phyloP scores from a whole-genome alignment of 2,797 vertebrate species.

The Mus spretus region DNA sequence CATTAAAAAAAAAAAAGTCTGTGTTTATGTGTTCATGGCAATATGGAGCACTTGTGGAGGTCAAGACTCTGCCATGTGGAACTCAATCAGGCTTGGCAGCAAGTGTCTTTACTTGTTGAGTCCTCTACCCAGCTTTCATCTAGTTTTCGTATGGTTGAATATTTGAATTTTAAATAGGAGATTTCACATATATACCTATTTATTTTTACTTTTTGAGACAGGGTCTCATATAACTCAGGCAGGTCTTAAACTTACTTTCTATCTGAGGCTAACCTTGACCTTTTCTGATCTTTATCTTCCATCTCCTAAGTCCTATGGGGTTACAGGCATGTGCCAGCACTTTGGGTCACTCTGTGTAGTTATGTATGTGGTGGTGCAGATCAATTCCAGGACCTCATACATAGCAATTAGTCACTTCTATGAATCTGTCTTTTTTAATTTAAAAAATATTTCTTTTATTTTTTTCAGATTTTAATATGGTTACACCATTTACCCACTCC shows the following conservation, averaged over 20 bases:
- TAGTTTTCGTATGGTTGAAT: conserved; percentile 56
- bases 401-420: not conserved
- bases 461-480: not conserved
- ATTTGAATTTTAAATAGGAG: conserved; percentile 55
- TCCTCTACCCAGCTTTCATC: not conserved
- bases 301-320: not conserved
- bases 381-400: not conserved
- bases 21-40: not conserved
- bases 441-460: not conserved
- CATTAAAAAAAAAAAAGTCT: no score
- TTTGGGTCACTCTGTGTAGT: not conserved
- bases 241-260: not conserved
- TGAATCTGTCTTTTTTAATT: not conserved
- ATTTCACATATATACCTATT: conserved; percentile 23
- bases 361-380: not conserved
- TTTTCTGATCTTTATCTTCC: not conserved
- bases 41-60: not conserved
- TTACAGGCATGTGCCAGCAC: not conserved
- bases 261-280: no score
- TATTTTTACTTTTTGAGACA: not conserved
- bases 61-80: not conserved
- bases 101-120: not conserved
- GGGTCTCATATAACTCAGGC: not conserved
- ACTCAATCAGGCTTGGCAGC: not conserved
- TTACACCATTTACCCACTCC: not conserved